A percentile compares a stretch with the other conserved stretches of the same genome.
Evolutionary conservation across 2,888 invertebrate genomes (phyloP).

Genomic region (Drosophila stalkeri): DNA sequence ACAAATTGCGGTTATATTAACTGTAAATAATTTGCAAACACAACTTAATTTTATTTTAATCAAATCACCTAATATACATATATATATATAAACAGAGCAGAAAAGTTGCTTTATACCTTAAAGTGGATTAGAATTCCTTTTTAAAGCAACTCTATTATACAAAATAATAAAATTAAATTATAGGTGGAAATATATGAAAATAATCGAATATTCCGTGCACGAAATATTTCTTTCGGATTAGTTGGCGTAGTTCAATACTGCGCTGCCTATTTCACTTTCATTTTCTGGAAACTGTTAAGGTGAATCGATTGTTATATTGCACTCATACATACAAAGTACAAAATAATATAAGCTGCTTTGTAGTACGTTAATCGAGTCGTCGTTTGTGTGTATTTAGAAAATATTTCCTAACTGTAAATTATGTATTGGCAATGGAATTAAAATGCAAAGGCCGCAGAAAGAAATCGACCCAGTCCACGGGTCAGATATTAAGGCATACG

Average conservation of each 20-base stretch:
- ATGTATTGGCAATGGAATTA: background rate
- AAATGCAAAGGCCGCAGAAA: slow-evolving; percentile 25
- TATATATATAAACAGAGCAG: slow-evolving; percentile 6
- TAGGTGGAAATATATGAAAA: slow-evolving; percentile 11
- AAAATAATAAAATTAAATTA: background rate
- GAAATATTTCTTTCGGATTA: slow-evolving; percentile 26
- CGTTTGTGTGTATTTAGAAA: slow-evolving; percentile 1
- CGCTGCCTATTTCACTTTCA: slow-evolving; percentile 45
- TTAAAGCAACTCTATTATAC: background rate
- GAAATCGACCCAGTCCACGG: slow-evolving; percentile 18
- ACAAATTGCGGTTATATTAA: slow-evolving; percentile 67
- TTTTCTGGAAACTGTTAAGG: slow-evolving; percentile 32
- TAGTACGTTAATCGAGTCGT: background rate
- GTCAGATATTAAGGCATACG: slow-evolving; percentile 17
- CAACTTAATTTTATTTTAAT: slow-evolving; percentile 51
- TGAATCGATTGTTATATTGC: slow-evolving; percentile 9
- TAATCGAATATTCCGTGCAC: slow-evolving; percentile 43
- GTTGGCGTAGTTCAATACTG: slow-evolving; percentile 10
- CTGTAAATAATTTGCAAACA: slow-evolving; percentile 61
- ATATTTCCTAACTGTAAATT: background rate
- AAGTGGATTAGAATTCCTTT: background rate
- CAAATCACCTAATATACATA: slow-evolving; percentile 1
- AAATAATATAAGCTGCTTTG: background rate
- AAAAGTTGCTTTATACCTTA: background rate
- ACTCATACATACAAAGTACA: slow-evolving; percentile 1